Evolutionary conservation across 2,888 invertebrate genomes (phyloP).

Genomic region (Acleris holmiana): DNA sequence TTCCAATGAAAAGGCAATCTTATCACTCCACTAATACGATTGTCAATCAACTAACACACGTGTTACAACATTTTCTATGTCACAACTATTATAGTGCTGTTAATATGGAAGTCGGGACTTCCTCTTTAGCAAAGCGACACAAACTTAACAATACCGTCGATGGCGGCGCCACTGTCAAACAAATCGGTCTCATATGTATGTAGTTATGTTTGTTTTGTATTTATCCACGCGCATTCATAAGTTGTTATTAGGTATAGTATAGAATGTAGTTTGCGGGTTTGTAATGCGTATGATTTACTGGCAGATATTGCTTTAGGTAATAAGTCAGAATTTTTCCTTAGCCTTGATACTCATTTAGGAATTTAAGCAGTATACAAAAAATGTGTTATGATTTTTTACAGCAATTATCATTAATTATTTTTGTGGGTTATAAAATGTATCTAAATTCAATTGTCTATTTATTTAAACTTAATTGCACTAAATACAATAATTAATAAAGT

Average conservation of each 20-base stretch:
- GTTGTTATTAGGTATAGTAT: conserved; percentile 1
- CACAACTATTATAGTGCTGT: conserved; percentile 26
- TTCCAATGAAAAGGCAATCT: conserved; percentile 2
- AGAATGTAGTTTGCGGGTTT: not conserved
- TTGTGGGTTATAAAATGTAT: too few relatives aligned
- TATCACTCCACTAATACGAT: not conserved
- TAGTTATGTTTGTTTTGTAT: conserved; percentile 12
- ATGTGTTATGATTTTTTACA: too few relatives aligned
- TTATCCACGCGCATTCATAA: conserved; percentile 3
- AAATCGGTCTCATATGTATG: not conserved
- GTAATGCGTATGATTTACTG: not conserved
- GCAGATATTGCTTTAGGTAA: not conserved
- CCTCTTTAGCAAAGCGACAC: conserved; percentile 54
- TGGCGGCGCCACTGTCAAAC: conserved; percentile 21
- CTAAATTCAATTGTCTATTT: too few relatives aligned
- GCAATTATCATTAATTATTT: too few relatives aligned
- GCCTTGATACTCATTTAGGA: not conserved
- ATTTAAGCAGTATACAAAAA: too few relatives aligned
- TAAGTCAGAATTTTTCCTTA: not conserved
- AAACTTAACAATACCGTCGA: conserved; percentile 13
- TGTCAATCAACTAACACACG: not conserved
- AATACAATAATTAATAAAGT: too few relatives aligned
- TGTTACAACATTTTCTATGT: not conserved
- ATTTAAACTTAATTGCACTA: too few relatives aligned
- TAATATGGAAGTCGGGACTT: conserved; percentile 52